These are phyloP conservation scores for Procambarus clarkii DNA, from an alignment of 1,140 invertebrate species.

Conservation along the genomic window DNA sequence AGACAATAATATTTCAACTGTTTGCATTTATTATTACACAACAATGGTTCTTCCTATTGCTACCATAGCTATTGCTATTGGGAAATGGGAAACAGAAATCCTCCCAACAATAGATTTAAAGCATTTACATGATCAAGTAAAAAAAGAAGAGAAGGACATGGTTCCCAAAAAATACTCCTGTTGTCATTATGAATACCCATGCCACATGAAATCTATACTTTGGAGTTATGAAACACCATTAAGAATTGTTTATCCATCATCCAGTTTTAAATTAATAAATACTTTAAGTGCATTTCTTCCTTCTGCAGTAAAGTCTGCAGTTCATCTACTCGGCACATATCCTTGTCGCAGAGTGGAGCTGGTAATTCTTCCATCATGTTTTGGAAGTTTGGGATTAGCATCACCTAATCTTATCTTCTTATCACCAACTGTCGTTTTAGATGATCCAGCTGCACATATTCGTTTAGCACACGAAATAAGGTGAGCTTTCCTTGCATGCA, in stretches of 20 bases:
- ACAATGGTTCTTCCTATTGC: constrained; percentile 76
- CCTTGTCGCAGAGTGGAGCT: constrained; percentile 77
- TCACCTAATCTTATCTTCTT: constrained; percentile 77
- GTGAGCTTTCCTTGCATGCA: background rate
- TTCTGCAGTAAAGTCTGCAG: constrained; percentile 72
- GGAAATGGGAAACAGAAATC: constrained; percentile 68
- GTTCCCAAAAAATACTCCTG: background rate
- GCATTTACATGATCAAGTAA: background rate
- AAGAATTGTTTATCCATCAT: constrained; percentile 35
- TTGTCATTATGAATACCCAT: constrained; percentile 53
- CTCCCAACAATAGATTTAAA: background rate
- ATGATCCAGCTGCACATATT: constrained; percentile 74
- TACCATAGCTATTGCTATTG: constrained; percentile 77
- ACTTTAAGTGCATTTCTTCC: constrained; percentile 40
- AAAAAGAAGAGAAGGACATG: background rate
- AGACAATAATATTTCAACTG: constrained; percentile 8
- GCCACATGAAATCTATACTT: constrained; percentile 20
- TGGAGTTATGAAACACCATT: constrained; percentile 35
- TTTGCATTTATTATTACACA: constrained; percentile 74
- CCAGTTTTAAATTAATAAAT: constrained; percentile 22
- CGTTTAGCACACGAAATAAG: constrained; percentile 76
- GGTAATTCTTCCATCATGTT: constrained; percentile 76
- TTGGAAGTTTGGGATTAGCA: constrained; percentile 77
- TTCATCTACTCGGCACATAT: constrained; percentile 75
- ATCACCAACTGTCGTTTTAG: constrained; percentile 75